phyloP scores from a whole-genome alignment of 2,888 invertebrate genomes.

The Netelia virgata region DNA sequence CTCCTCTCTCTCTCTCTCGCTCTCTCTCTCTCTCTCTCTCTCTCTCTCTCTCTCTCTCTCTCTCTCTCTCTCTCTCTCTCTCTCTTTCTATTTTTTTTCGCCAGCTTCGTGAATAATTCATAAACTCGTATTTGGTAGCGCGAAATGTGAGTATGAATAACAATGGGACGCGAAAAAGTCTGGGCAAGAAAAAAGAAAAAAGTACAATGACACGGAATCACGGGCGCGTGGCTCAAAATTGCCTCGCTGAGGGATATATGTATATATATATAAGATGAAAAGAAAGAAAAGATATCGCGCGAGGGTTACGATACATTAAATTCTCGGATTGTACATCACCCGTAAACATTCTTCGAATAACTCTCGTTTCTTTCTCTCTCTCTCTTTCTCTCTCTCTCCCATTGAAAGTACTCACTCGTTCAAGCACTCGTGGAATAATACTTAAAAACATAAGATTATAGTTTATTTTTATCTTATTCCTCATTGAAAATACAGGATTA shows the following conservation, averaged over 20 bases:
- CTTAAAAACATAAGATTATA: no score
- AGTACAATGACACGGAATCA: slow-evolving; percentile 52
- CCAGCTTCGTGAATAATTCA: slow-evolving; percentile 65
- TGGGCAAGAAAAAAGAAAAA: slow-evolving; percentile 27
- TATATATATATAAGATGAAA: slow-evolving; percentile 1
- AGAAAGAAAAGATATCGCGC: neutral
- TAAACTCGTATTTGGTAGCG: slow-evolving; percentile 68
- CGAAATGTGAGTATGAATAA: slow-evolving; percentile 70
- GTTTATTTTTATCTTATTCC: neutral
- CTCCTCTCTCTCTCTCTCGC: neutral
- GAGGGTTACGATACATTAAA: slow-evolving; percentile 33
- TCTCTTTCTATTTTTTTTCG: slow-evolving; percentile 10
- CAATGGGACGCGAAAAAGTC: slow-evolving; percentile 62
- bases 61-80: neutral
- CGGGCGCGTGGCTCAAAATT: slow-evolving; percentile 34
- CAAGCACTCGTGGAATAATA: no score
- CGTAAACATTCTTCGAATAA: neutral
- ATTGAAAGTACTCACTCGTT: no score
- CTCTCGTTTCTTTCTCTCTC: neutral
- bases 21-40: neutral
- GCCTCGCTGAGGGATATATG: slow-evolving; percentile 8
- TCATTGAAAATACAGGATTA: slow-evolving; percentile 29
- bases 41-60: neutral
- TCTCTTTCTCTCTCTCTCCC: no score
- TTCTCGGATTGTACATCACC: slow-evolving; percentile 26